A percentile compares a stretch with the other conserved stretches of the same genome.
Conservation (phyloP, 2,113 vertebrate genomes). For the Pseudorasbora parva region DNA sequence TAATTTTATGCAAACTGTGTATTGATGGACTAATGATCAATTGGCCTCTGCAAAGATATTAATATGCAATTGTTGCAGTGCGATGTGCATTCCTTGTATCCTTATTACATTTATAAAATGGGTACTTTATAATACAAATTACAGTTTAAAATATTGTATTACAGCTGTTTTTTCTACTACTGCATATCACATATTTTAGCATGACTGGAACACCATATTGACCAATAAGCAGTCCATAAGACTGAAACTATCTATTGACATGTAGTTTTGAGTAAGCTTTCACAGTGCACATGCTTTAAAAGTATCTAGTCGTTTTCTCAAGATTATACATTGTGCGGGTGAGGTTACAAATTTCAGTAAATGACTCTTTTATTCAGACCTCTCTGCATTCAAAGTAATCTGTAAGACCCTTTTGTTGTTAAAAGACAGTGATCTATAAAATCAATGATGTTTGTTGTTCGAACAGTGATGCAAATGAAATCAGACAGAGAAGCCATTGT, state of each 20-base stretch:
- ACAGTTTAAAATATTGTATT: no score
- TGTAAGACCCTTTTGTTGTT: conserved; percentile 1
- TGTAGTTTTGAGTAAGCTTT: background rate
- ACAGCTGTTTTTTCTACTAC: background rate
- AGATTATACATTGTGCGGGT: background rate
- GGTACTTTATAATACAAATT: background rate
- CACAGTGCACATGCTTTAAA: background rate
- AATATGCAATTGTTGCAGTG: conserved; percentile 92
- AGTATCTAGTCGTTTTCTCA: background rate
- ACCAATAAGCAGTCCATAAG: background rate
- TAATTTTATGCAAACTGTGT: conserved; percentile 98
- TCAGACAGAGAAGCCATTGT: conserved; percentile 71
- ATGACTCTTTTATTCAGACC: background rate
- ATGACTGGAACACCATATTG: background rate
- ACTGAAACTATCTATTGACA: background rate
- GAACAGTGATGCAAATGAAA: conserved; percentile 73
- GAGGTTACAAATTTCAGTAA: background rate
- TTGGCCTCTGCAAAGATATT: conserved; percentile 88
- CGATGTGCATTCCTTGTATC: conserved; percentile 91
- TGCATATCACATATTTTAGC: background rate
- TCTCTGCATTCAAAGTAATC: conserved; percentile 9
- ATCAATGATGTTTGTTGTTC: conserved; percentile 75
- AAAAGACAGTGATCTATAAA: conserved; percentile 73
- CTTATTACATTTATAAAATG: conserved; percentile 63
- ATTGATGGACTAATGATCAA: conserved; percentile 97